Percentiles rank a stretch among this genome's conserved stretches.
phyloP scores from a whole-genome alignment of 2,797 vertebrate genomes.

The Thalassophryne amazonica region DNA sequence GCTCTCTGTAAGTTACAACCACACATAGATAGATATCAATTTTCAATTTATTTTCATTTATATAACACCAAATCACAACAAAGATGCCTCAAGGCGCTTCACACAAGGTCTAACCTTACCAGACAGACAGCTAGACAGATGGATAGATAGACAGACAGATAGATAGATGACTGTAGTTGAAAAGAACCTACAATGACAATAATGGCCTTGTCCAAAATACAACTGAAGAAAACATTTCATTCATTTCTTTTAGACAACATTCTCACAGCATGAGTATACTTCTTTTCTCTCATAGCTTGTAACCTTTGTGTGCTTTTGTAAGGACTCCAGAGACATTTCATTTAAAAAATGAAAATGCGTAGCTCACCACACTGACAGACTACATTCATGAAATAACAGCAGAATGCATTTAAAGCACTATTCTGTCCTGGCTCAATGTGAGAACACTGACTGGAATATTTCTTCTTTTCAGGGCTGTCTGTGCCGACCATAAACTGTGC shows the following conservation, averaged over 20 bases:
- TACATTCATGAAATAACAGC: constrained; percentile 16
- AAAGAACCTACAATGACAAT: background rate
- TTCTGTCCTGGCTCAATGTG: background rate
- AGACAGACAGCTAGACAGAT: too few relatives aligned
- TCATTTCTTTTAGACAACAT: background rate
- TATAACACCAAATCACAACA: too few relatives aligned
- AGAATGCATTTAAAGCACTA: background rate
- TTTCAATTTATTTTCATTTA: too few relatives aligned
- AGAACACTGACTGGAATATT: constrained; percentile 6
- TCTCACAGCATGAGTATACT: background rate
- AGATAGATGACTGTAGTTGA: too few relatives aligned
- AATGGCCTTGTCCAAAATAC: background rate
- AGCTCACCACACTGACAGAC: background rate
- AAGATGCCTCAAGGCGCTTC: too few relatives aligned
- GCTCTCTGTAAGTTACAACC: too few relatives aligned
- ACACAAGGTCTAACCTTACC: too few relatives aligned
- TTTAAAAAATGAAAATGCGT: background rate
- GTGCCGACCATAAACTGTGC: constrained; percentile 9
- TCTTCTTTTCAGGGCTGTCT: constrained; percentile 1
- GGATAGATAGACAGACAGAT: too few relatives aligned
- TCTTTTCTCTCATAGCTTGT: background rate
- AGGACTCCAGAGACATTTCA: background rate
- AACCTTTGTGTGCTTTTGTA: background rate
- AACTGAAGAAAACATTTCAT: constrained; percentile 3
- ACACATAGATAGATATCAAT: too few relatives aligned